These are phyloP conservation scores for Trachelus stipa DNA, from an alignment of 2,888 invertebrate species.

Conservation along the genomic window DNA sequence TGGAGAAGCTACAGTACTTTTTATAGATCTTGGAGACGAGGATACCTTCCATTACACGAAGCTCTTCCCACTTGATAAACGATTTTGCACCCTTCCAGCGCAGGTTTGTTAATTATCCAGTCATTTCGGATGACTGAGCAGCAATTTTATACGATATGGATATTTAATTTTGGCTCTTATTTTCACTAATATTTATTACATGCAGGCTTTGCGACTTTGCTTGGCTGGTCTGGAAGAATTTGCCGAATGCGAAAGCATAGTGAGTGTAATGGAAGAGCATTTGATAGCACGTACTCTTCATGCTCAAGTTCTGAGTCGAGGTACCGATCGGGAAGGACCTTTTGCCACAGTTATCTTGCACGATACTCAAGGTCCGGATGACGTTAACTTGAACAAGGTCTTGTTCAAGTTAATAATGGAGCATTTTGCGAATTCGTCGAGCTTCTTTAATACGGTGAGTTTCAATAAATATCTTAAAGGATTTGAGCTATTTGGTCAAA, in stretches of 20 bases:
- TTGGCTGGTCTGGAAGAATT: constrained; percentile 79
- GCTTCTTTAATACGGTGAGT: constrained; percentile 56
- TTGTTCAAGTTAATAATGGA: constrained; percentile 70
- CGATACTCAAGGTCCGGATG: constrained; percentile 75
- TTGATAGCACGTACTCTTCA: constrained; percentile 72
- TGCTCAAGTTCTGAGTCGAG: constrained; percentile 66
- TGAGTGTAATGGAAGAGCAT: constrained; percentile 59
- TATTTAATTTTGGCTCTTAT: not conserved
- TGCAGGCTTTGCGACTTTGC: constrained; percentile 76
- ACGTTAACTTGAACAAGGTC: constrained; percentile 75
- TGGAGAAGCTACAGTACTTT: constrained; percentile 65
- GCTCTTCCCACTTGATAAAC: constrained; percentile 73
- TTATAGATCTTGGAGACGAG: constrained; percentile 82
- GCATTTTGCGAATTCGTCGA: constrained; percentile 62
- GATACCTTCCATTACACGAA: constrained; percentile 69
- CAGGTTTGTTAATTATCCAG: constrained; percentile 69
- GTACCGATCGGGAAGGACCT: constrained; percentile 66
- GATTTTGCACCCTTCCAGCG: constrained; percentile 75
- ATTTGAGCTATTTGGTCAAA: too few species aligned
- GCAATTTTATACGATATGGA: not conserved
- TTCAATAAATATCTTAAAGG: not conserved
- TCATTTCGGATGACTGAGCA: not conserved
- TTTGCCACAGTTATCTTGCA: constrained; percentile 73
- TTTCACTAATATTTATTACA: constrained; percentile 11
- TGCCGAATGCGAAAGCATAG: constrained; percentile 63